Evolutionary conservation across 2,113 vertebrate species (phyloP), one percentile per base, ranked within the genome.

Genomic region (Tupaia chinensis): DNA sequence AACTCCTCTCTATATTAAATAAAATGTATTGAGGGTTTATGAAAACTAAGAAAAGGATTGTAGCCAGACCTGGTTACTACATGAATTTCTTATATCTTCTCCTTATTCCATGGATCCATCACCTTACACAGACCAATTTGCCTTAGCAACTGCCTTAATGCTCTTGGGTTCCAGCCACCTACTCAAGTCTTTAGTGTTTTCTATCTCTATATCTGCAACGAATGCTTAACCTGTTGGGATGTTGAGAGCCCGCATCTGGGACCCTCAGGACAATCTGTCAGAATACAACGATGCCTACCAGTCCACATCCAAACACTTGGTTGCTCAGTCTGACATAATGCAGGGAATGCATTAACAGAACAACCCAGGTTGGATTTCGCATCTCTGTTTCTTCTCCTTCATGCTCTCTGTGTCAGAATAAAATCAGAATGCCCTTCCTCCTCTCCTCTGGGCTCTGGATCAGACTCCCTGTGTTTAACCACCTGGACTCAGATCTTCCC

Each of bases 21-120:
- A 63, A 86, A 86, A 34, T 70, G 27, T 53, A 5, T 9, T 27
- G 14, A 87, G 54, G 6, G 5, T 16, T 56, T 65, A 20, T 66
- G 15, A 74, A 94, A 83, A 83, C 1, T n/a, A 73, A 63, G n/a
- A 94, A 65, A 14, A 58, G 7, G 27, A 27, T 19, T 91, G 29
- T 4, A 63, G 15, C 2, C 53, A 68, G 56, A 66, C 0, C 0
- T 54, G 13, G 12, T 23, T 29, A 54, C 14, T 29, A 14, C 2
- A 23, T 29, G 10, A 27, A 7, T 56, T 19, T 15, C 27, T n/a
- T 63, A 70, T 29, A 27, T 23, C n/a, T 5, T 54, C 0, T 56
- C 34, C 32, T 60, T 72, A 34, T 23, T 89, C 10, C 4, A 16
- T 53, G 29, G 65, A 29, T 32, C 7, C 7, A 7, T 8, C 7